Evolutionary conservation across 2,113 vertebrate genomes (phyloP), one percentile per base, ranked within the genome.

Genomic region (Ochotona curzoniae): DNA sequence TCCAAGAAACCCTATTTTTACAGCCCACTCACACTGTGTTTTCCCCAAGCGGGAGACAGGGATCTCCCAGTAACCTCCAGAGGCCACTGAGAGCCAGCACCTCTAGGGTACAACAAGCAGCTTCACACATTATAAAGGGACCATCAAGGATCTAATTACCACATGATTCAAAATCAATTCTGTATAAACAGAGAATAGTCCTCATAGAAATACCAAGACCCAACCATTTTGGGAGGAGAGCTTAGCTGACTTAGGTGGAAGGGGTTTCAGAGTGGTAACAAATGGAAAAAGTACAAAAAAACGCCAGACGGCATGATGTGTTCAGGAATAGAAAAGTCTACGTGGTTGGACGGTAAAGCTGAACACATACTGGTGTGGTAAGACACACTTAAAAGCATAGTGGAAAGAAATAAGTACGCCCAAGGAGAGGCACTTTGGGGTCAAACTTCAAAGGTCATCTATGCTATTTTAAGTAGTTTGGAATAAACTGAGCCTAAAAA

Each of bases 101-200:
- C 17, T 23, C 8, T n/a, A 90, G 61, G 38, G 28, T 73, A 81
- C 8, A 90, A 76, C 71, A 13, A 35, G 32, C 47, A 83, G 32
- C 44, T 83, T 8, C 32, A 3, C 28, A 83, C 73, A 26, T 67
- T 79, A 44, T 30, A 86, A 94, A 91, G 75, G 44, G 35, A 76
- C 21, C 64, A 83, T 12, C 25, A 30, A 0, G 57, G 23, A 90
- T 18, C 54, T 90, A 91, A 91, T 75, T 80, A 80, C 2, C 67
- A 63, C 44, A 85, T 57, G n/a, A 75, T 38, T 75, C 14, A 47
- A 67, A 91, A 89, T 91, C 82, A 91, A 74, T 49, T 69, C 17
- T 30, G 8, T 69, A 84, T 89, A 78, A 57, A 57, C 32, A 6
- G 91, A 26, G 79, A 91, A 78, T 60, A 86, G 25, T 89, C 57